Evolutionary conservation across 2,888 invertebrate genomes (phyloP).

Genomic region (Xylocampa areola): DNA sequence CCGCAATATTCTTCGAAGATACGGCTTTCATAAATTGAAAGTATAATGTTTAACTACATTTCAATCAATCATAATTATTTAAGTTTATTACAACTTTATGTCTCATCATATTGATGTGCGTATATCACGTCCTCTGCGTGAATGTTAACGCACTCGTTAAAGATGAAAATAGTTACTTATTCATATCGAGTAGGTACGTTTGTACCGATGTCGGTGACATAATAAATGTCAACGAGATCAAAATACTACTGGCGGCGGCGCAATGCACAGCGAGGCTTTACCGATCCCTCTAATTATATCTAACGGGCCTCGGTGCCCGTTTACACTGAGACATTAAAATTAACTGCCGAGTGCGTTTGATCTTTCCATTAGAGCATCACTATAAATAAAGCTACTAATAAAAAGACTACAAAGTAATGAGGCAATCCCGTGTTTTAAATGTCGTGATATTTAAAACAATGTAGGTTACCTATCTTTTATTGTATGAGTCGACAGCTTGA

Average conservation of each 20-base stretch:
- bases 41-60: conserved; percentile 31
- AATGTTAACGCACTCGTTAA: conserved; percentile 59
- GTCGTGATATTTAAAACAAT: conserved; percentile 71
- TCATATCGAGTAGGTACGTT: conserved; percentile 49
- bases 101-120: conserved; percentile 42
- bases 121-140: conserved; percentile 43
- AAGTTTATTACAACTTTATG: conserved; percentile 38
- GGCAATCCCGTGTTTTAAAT: conserved; percentile 73
- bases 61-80: conserved; percentile 51
- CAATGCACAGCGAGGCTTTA: conserved; percentile 75
- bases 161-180: conserved; percentile 56
- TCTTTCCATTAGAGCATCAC: conserved; percentile 87
- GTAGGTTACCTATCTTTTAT: conserved; percentile 61
- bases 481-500: conserved; percentile 32
- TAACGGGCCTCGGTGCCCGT: conserved; percentile 78
- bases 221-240: conserved; percentile 84
- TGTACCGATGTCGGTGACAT: conserved; percentile 73
- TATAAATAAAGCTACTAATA: conserved; percentile 83
- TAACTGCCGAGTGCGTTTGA: conserved; percentile 87
- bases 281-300: conserved; percentile 87
- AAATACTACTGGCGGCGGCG: conserved; percentile 76
- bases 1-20: conserved; percentile 38
- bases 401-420: conserved; percentile 80
- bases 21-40: conserved; percentile 40
- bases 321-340: conserved; percentile 89